Percentiles rank a stretch among this genome's conserved stretches.
These are phyloP conservation scores for Mionectes macconnelli DNA, from an alignment of 2,113 vertebrate genomes.

Conservation along the genomic window DNA sequence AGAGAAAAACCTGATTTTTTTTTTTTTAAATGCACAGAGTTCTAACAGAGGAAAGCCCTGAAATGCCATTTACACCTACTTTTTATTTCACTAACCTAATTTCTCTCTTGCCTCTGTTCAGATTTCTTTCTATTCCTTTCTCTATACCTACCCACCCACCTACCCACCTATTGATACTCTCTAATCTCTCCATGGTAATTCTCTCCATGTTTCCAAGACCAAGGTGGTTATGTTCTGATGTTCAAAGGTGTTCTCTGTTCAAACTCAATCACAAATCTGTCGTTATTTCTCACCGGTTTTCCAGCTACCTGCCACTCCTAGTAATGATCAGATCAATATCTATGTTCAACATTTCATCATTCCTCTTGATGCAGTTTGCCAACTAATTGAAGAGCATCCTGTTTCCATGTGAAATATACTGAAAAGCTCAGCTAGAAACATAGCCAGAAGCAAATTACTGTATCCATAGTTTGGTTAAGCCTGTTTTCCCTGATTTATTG, in stretches of 20 bases:
- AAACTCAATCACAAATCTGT: not conserved
- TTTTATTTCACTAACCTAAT: constrained; percentile 2
- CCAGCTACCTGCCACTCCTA: not conserved
- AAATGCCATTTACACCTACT: not conserved
- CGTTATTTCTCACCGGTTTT: not conserved
- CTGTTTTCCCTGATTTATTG: not conserved
- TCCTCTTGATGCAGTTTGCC: not conserved
- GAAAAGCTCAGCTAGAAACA: not conserved
- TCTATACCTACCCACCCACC: not conserved
- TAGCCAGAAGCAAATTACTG: constrained; percentile 5
- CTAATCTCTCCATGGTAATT: constrained; percentile 2
- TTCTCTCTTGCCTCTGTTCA: not conserved
- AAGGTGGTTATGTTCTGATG: not conserved
- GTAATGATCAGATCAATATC: constrained; percentile 23
- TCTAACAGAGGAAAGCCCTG: not conserved
- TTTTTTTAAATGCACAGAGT: not conserved
- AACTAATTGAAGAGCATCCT: constrained; percentile 21
- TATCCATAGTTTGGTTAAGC: not conserved
- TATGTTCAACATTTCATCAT: not conserved
- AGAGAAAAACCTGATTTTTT: not conserved
- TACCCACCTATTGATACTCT: not conserved
- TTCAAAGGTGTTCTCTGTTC: not conserved
- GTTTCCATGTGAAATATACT: not conserved
- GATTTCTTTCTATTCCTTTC: not conserved
- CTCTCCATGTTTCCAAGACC: not conserved